Evolutionary conservation across 2,888 invertebrate species (phyloP).

Genomic region (Alcis repandata): DNA sequence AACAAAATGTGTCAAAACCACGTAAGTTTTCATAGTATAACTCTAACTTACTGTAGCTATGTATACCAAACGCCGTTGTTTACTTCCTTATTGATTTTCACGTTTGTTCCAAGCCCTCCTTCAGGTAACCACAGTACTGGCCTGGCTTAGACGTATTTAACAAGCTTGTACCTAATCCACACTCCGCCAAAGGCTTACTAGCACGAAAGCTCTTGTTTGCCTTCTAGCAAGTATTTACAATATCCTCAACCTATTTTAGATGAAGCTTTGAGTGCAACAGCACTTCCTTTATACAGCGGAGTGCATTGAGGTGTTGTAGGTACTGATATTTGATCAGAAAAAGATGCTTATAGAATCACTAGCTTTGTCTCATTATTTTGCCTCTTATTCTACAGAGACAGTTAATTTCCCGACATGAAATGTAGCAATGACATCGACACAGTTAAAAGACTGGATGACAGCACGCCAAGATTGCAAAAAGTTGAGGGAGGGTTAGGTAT

Average conservation of each 20-base stretch:
- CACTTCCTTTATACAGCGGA: not conserved
- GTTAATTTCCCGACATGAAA: no score
- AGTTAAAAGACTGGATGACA: no score
- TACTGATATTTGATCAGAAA: not conserved
- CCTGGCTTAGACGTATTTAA: slow-evolving; percentile 23
- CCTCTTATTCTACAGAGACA: no score
- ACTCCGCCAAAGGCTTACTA: slow-evolving; percentile 25
- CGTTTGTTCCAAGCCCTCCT: not conserved
- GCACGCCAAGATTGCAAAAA: no score
- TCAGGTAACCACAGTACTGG: slow-evolving; percentile 12
- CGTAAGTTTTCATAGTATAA: no score
- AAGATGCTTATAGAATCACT: not conserved
- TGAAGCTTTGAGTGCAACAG: slow-evolving; percentile 4
- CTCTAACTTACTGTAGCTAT: not conserved
- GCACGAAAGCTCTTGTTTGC: slow-evolving; percentile 30
- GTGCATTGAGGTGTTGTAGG: not conserved
- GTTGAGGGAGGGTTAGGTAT: no score
- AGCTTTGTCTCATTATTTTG: no score
- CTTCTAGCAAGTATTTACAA: slow-evolving; percentile 20
- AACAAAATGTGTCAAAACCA: no score
- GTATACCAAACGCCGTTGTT: not conserved
- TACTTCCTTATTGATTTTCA: slow-evolving; percentile 8
- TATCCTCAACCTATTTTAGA: slow-evolving; percentile 1
- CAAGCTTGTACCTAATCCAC: slow-evolving; percentile 26
- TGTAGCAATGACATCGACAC: no score